Evolutionary conservation across 2,888 invertebrate genomes (phyloP).

Genomic region (Eurois occulta): DNA sequence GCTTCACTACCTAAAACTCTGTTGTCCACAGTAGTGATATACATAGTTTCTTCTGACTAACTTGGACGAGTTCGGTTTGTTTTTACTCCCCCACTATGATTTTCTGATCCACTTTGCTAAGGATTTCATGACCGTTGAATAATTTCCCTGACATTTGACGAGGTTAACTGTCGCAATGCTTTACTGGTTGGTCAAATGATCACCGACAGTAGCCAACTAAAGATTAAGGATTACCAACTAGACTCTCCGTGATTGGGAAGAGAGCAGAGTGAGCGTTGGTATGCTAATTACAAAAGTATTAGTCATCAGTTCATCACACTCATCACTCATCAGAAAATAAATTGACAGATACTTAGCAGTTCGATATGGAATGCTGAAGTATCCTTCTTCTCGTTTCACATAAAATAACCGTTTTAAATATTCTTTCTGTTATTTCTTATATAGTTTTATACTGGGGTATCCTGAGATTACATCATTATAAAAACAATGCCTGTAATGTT

Average conservation of each 20-base stretch:
- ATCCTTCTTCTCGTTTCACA: not conserved
- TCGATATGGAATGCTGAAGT: not conserved
- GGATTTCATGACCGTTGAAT: not conserved
- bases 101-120: not conserved
- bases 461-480: slow-evolving; percentile 1
- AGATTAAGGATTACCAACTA: not conserved
- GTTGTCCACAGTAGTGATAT: not conserved
- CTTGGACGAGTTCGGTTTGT: not conserved
- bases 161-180: not conserved
- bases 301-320: no score
- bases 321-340: not conserved
- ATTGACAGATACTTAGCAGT: not conserved
- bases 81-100: not conserved
- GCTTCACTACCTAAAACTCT: not conserved
- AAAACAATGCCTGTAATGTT: not conserved
- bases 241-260: not conserved
- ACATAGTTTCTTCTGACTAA: not conserved
- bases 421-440: not conserved
- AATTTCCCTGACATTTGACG: not conserved
- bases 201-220: not conserved
- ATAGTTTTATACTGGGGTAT: not conserved
- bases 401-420: not conserved
- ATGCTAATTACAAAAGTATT: not conserved
- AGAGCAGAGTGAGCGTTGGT: not conserved
- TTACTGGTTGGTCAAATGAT: not conserved